Evolutionary conservation across 2,113 vertebrate genomes (phyloP).

Genomic region (Octodon degus): DNA sequence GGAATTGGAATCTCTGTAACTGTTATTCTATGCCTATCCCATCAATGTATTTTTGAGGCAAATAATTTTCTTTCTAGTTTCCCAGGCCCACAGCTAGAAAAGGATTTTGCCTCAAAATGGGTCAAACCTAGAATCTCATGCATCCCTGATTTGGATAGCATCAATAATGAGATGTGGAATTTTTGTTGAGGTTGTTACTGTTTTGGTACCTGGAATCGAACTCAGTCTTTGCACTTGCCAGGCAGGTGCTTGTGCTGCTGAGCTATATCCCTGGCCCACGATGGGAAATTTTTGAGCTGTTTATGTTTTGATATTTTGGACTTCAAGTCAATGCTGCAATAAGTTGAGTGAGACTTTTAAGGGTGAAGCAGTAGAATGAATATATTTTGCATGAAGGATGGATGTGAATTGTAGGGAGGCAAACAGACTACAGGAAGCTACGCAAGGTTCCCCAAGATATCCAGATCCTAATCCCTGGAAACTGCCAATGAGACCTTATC

Average conservation of each 20-base stretch:
- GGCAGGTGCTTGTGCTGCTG: too few species aligned
- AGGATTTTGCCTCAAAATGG: not conserved
- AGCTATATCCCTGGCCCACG: too few species aligned
- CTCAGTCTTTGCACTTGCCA: too few species aligned
- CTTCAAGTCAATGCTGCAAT: not conserved
- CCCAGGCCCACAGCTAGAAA: not conserved
- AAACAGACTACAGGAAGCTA: not conserved
- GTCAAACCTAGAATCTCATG: not conserved
- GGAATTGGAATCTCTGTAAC: not conserved
- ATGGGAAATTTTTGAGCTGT: not conserved
- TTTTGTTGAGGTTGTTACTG: not conserved
- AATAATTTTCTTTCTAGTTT: not conserved
- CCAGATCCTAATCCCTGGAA: not conserved
- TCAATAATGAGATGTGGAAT: not conserved
- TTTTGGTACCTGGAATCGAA: too few species aligned
- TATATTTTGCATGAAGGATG: not conserved
- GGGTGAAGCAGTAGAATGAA: not conserved
- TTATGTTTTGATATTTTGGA: not conserved
- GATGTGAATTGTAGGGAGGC: not conserved
- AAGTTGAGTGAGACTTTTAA: not conserved
- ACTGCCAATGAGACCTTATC: not conserved
- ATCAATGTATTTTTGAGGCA: not conserved
- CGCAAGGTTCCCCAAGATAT: not conserved
- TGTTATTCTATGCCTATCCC: not conserved
- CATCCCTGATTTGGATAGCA: not conserved